Evolutionary conservation across 1,140 invertebrate genomes (phyloP), one percentile per base, ranked within the genome.

Genomic region (Cydia amplana): DNA sequence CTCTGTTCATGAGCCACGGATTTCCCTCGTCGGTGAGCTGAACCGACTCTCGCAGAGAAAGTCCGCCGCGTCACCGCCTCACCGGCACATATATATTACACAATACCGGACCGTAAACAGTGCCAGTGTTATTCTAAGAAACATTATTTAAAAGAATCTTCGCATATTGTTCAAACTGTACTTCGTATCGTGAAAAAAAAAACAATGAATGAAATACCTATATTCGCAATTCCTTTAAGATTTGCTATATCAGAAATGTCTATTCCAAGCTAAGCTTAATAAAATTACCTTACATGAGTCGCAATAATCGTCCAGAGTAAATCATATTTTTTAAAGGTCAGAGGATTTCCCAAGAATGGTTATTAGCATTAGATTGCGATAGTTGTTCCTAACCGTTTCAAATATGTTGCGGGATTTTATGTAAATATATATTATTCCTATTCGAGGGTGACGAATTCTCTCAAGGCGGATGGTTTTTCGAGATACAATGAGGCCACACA

Each of bases 61-160:
- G 89, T 89, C 80, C 73, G 75, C 79, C 82, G 78, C 88, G 87
- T 89, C 89, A 91, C 77, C 77, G 49, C n/a, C 55, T 60, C 55
- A 77, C 78, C 80, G 78, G 77, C 80, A 80, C 79, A 81, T 82
- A 78, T 82, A 78, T 82, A 79, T 90, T 89, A 88, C 85, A 89
- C 87, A 91, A 86, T 80, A 79, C 80, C 82, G 83, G 84, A 85
- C 79, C 77, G 76, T 78, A 85, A 83, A 87, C 76, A 80, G 84
- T 87, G 88, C 86, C 88, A 87, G 46, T 78, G 74, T 74, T 65
- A 79, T 60, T 75, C 65, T 43, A 43, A 43, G 65, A 70, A 70
- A 36, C 65, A 6, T 0, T 43, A 20, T 70, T 36, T 23, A 20
- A 60, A 23, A 23, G 55, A 60, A 60, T 23, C 55, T 10, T 5